Evolutionary conservation across 2,797 vertebrate species (phyloP).

Genomic region (Picus viridis): DNA sequence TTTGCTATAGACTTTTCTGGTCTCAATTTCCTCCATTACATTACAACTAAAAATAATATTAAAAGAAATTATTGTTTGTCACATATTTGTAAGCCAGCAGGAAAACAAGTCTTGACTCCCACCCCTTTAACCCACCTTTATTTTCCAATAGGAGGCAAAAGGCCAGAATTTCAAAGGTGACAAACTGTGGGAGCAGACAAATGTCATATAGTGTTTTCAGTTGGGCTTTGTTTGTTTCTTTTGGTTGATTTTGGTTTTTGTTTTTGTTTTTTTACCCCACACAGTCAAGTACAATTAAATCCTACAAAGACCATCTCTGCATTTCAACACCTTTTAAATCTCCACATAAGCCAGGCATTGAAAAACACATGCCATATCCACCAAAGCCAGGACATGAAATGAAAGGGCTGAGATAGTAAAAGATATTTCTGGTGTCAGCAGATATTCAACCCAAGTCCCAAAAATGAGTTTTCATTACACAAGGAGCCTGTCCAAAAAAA

Average conservation of each 20-base stretch:
- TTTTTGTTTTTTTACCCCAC: not conserved
- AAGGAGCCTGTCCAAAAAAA: not conserved
- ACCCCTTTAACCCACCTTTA: not conserved
- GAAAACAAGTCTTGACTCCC: not conserved
- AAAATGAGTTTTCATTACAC: not conserved
- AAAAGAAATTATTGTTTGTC: slow-evolving; percentile 3
- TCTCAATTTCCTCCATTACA: slow-evolving; percentile 42
- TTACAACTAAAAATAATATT: slow-evolving; percentile 10
- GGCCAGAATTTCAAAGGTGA: not conserved
- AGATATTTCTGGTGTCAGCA: not conserved
- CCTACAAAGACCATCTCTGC: not conserved
- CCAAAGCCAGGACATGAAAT: not conserved
- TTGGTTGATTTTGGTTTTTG: not conserved
- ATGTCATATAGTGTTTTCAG: not conserved
- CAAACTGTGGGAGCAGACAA: not conserved
- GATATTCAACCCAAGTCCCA: not conserved
- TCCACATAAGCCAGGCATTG: not conserved
- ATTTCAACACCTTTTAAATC: not conserved
- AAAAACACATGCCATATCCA: not conserved
- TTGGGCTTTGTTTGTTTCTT: not conserved
- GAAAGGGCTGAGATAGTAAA: not conserved
- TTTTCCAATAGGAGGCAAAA: not conserved
- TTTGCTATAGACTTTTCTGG: slow-evolving; percentile 51
- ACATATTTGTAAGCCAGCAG: slow-evolving; percentile 19
- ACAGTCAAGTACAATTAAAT: not conserved